Evolutionary conservation across 2,888 invertebrate species (phyloP).

Genomic region (Griposia aprilina): DNA sequence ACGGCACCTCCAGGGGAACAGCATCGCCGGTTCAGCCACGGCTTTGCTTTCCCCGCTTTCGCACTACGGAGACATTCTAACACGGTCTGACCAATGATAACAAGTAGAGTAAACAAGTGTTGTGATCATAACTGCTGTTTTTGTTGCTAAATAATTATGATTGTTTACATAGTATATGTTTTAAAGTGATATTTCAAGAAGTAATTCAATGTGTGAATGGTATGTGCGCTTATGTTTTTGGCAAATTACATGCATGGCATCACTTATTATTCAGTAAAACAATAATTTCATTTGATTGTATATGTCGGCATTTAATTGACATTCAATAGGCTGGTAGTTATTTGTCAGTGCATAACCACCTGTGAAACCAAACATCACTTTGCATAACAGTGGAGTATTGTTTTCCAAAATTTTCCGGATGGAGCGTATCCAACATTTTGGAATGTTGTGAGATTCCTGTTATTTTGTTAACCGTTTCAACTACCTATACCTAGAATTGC

Average conservation of each 20-base stretch:
- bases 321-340: slow-evolving; percentile 23
- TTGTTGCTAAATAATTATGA: slow-evolving; percentile 55
- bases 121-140: slow-evolving; percentile 69
- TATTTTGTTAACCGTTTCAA: background rate
- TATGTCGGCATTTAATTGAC: slow-evolving; percentile 27
- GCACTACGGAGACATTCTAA: slow-evolving; percentile 92
- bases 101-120: slow-evolving; percentile 75
- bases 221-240: slow-evolving; percentile 55
- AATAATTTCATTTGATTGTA: slow-evolving; percentile 17
- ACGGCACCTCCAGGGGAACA: slow-evolving; percentile 90
- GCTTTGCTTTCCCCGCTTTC: slow-evolving; percentile 91
- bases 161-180: slow-evolving; percentile 42
- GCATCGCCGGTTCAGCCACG: slow-evolving; percentile 88
- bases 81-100: slow-evolving; percentile 91
- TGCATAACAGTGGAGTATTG: slow-evolving; percentile 39
- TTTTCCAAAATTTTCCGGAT: slow-evolving; percentile 12
- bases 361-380: slow-evolving; percentile 41
- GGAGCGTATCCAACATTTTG: background rate
- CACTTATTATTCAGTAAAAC: slow-evolving; percentile 25
- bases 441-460: slow-evolving; percentile 7
- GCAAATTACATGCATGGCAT: slow-evolving; percentile 57
- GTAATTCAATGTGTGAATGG: slow-evolving; percentile 58
- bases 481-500: background rate
- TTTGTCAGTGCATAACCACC: slow-evolving; percentile 24
- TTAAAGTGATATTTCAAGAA: slow-evolving; percentile 51